Evolutionary conservation across 2,888 invertebrate species (phyloP).

Genomic region (Dioctria linearis): DNA sequence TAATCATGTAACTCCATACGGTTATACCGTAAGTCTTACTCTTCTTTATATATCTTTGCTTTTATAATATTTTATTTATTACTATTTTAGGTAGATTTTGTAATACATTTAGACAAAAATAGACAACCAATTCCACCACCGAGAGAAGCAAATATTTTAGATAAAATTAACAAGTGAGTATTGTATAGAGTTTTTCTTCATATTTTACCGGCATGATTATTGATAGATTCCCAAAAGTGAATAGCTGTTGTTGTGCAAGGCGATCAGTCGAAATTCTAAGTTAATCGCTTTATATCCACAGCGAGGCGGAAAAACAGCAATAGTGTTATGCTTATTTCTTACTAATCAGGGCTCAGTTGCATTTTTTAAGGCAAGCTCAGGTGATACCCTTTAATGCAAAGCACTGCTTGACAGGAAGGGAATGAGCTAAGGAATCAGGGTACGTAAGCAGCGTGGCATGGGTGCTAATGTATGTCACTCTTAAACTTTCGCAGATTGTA

Average conservation of each 20-base stretch:
- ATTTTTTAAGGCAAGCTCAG: too few species aligned
- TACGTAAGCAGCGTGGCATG: too few species aligned
- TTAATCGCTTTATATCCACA: too few species aligned
- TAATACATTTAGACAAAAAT: constrained; percentile 68
- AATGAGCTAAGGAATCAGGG: too few species aligned
- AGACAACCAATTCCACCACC: constrained; percentile 64
- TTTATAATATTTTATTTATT: constrained; percentile 22
- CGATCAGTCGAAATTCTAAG: too few species aligned
- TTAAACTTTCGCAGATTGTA: too few species aligned
- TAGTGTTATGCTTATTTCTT: too few species aligned
- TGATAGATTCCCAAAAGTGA: background rate
- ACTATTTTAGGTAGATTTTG: constrained; percentile 67
- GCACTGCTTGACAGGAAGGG: too few species aligned
- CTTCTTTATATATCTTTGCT: background rate
- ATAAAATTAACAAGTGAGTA: constrained; percentile 68
- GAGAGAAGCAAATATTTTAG: constrained; percentile 65
- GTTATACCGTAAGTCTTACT: constrained; percentile 64
- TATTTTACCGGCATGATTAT: background rate
- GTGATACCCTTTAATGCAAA: too few species aligned
- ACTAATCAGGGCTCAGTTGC: too few species aligned
- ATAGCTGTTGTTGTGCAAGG: background rate
- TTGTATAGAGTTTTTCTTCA: background rate
- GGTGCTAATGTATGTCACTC: too few species aligned
- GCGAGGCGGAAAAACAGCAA: too few species aligned
- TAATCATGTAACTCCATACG: constrained; percentile 70